A percentile compares a stretch with the other conserved stretches of the same genome.
Conservation (phyloP, 2,797 vertebrate species). For the Mus caroli region DNA sequence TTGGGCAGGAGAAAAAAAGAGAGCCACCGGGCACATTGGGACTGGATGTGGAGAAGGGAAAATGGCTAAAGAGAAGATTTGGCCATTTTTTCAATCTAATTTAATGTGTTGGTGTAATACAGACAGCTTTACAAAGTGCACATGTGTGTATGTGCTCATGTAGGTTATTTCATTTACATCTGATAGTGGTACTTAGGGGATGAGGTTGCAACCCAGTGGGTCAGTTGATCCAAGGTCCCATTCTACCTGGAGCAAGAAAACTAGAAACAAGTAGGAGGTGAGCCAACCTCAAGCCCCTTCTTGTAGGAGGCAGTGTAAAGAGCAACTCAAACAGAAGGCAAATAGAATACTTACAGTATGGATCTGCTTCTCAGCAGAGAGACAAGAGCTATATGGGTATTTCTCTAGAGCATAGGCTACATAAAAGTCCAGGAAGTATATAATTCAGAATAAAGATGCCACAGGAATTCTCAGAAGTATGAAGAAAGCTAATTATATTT, state of each 20-base stretch:
- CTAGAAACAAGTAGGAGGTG: background rate
- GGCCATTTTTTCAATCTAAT: background rate
- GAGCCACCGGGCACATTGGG: background rate
- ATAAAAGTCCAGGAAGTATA: background rate
- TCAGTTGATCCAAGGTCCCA: background rate
- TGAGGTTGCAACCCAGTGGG: background rate
- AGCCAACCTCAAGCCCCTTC: rapidly evolving
- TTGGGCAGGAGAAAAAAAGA: background rate
- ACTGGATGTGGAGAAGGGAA: background rate
- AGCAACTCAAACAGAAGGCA: background rate
- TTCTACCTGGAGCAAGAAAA: background rate
- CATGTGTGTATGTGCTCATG: rapidly evolving
- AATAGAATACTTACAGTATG: background rate
- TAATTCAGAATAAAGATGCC: background rate
- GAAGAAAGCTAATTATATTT: background rate
- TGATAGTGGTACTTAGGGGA: background rate
- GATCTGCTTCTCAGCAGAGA: background rate
- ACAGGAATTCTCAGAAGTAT: background rate
- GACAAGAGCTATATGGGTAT: too few relatives aligned
- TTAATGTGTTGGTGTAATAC: background rate
- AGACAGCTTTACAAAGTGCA: rapidly evolving
- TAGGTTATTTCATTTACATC: background rate
- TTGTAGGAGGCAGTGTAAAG: background rate
- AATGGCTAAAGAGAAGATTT: background rate
- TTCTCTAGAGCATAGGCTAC: background rate